Conservation (phyloP, 2,888 invertebrate species). For the Aphodius granarius region DNA sequence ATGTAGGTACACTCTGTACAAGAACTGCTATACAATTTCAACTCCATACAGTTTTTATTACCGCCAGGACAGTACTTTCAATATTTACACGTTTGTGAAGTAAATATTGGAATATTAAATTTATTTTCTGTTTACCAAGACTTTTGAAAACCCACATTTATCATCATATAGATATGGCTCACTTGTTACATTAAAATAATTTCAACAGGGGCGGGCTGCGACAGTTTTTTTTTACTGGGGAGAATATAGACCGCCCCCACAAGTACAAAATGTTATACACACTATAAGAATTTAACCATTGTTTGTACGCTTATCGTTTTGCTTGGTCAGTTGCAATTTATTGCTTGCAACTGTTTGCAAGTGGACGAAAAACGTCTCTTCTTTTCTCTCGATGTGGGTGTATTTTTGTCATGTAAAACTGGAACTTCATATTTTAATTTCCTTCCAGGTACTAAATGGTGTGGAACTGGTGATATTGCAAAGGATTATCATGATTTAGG, state of each 20-base stretch:
- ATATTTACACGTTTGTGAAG: not conserved
- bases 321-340: too few relatives aligned
- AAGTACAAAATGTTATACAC: too few relatives aligned
- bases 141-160: not conserved
- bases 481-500: slow-evolving; percentile 84
- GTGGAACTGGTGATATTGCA: slow-evolving; percentile 88
- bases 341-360: too few relatives aligned
- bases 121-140: not conserved
- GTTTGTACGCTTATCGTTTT: too few relatives aligned
- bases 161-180: not conserved
- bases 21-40: not conserved
- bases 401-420: too few relatives aligned
- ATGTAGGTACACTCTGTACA: not conserved
- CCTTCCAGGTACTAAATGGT: slow-evolving; percentile 84
- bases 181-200: too few relatives aligned
- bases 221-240: too few relatives aligned
- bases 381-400: too few relatives aligned
- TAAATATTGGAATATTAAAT: not conserved
- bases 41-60: not conserved
- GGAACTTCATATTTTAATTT: slow-evolving; percentile 19
- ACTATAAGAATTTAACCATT: too few relatives aligned
- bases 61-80: not conserved
- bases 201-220: too few relatives aligned
- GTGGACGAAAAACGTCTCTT: too few relatives aligned
- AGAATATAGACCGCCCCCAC: too few relatives aligned